A percentile compares a stretch with the other conserved stretches of the same genome.
These are phyloP conservation scores for Odontothrips loti DNA, from an alignment of 2,888 invertebrate species.

Conservation along the genomic window DNA sequence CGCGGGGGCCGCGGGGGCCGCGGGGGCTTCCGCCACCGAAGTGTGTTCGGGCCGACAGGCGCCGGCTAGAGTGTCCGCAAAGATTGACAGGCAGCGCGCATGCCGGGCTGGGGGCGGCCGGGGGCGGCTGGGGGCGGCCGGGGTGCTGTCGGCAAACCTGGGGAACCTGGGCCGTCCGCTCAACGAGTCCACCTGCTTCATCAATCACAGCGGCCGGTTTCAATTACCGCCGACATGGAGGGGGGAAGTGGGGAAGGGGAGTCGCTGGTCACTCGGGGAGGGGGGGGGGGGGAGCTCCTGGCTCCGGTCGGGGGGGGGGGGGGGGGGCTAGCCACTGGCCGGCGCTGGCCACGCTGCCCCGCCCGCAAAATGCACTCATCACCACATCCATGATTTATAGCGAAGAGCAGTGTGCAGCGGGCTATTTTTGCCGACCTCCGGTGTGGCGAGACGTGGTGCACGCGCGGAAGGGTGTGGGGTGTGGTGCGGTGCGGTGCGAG, in stretches of 20 bases:
- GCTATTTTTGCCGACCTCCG: not conserved
- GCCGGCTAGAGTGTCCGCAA: too few species aligned
- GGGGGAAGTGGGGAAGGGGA: too few species aligned
- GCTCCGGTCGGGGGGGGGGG: not conserved
- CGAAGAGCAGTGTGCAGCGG: not conserved
- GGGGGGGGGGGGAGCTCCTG: not conserved
- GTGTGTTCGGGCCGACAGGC: not conserved
- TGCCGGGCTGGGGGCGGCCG: not conserved
- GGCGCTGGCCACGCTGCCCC: not conserved
- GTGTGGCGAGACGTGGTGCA: too few species aligned
- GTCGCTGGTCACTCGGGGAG: not conserved
- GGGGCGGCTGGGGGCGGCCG: not conserved
- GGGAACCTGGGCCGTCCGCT: too few species aligned
- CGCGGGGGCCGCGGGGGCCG: too few species aligned
- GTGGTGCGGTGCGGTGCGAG: too few species aligned
- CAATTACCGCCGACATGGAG: not conserved
- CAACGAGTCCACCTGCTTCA: not conserved
- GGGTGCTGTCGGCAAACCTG: not conserved
- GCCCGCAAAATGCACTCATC: conserved; percentile 18
- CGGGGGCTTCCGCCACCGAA: too few species aligned
- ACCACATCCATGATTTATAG: not conserved
- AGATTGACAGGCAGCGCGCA: not conserved
- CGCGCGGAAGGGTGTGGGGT: too few species aligned
- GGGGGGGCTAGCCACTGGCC: not conserved
- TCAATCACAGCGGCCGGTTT: not conserved